phyloP scores from a whole-genome alignment of 1,140 invertebrate genomes.

The Drosophila funebris region DNA sequence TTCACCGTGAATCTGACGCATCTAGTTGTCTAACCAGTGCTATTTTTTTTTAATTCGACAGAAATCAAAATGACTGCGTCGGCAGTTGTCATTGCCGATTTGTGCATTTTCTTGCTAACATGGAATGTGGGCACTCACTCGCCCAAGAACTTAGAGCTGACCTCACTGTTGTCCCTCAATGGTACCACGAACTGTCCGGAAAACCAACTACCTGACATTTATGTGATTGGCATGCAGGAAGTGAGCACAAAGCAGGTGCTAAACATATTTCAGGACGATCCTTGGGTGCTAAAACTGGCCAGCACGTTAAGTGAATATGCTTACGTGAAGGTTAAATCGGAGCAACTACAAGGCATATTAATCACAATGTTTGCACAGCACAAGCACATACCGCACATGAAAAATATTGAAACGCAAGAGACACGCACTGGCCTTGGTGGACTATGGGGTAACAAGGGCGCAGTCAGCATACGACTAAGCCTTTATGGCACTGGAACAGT shows the following conservation, averaged over 20 bases:
- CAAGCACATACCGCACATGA: conserved; percentile 91
- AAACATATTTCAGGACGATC: conserved; percentile 92
- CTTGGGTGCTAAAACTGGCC: conserved; percentile 91
- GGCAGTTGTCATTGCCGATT: conserved; percentile 62
- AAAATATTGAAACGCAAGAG: conserved; percentile 93
- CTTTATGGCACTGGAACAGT: conserved; percentile 94
- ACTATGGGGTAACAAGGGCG: conserved; percentile 95
- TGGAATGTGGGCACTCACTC: conserved; percentile 93
- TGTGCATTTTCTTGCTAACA: conserved; percentile 89
- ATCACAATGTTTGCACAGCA: conserved; percentile 90
- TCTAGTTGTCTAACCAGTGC: conserved; percentile 42
- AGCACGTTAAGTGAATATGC: conserved; percentile 84
- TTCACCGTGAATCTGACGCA: conserved; percentile 35
- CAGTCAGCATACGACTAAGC: conserved; percentile 93
- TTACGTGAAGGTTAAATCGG: conserved; percentile 91
- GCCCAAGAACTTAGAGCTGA: conserved; percentile 87
- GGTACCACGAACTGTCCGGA: conserved; percentile 84
- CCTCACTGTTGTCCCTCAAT: conserved; percentile 88
- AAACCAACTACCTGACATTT: conserved; percentile 90
- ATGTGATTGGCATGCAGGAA: conserved; percentile 94
- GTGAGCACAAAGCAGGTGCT: conserved; percentile 91
- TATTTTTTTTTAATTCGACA: conserved; percentile 51
- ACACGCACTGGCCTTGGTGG: conserved; percentile 95
- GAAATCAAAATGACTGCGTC: conserved; percentile 45
- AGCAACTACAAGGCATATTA: conserved; percentile 91